phyloP scores from a whole-genome alignment of 2,113 vertebrate species.

The Equus quagga region DNA sequence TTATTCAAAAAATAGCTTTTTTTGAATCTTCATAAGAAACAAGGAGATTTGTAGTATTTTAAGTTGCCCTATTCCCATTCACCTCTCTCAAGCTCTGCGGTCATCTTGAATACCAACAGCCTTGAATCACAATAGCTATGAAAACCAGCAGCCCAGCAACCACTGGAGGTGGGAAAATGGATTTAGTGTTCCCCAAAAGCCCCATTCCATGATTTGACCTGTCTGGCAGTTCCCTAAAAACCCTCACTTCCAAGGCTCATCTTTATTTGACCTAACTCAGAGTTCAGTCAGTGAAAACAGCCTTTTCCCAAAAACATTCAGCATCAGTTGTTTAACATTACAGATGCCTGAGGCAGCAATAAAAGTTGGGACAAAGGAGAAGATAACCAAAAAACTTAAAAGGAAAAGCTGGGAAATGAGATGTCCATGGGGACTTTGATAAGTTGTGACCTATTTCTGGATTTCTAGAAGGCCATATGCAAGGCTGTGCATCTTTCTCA shows the following conservation, averaged over 20 bases:
- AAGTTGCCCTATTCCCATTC: neutral
- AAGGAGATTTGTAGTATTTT: neutral
- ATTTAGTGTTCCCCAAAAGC: neutral
- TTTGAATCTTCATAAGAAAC: neutral
- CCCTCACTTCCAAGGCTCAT: neutral
- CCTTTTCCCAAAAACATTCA: neutral
- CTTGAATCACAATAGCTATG: neutral
- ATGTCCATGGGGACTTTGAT: neutral
- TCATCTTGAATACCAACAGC: neutral
- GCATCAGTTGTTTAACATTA: neutral
- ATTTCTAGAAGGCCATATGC: neutral
- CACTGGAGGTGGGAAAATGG: neutral
- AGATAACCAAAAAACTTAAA: neutral
- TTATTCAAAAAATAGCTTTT: neutral
- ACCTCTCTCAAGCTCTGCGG: neutral
- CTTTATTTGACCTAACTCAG: neutral
- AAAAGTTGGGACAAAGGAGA: constrained; percentile 16
- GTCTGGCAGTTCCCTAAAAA: neutral
- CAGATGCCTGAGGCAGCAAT: neutral
- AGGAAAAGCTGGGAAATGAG: neutral
- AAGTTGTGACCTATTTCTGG: neutral
- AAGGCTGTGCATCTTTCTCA: neutral
- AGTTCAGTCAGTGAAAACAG: neutral
- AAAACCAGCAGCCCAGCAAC: neutral
- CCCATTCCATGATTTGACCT: neutral